Percentiles rank a stretch among this genome's conserved stretches.
Conservation (phyloP, 2,888 invertebrate genomes). For the Lapara coniferarum region DNA sequence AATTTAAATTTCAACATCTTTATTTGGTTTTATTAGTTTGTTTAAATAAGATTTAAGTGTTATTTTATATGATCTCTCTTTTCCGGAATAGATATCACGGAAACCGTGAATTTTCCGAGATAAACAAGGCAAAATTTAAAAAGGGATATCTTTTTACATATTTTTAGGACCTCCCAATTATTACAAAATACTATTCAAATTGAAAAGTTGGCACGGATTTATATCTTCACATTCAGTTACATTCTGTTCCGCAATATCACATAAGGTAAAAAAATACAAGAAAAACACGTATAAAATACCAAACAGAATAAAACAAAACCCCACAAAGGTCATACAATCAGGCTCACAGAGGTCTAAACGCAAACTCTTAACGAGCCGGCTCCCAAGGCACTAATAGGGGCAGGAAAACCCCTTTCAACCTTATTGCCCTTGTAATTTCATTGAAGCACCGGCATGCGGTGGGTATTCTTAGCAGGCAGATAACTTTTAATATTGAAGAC, state of each 20-base stretch:
- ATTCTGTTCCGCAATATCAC: not conserved
- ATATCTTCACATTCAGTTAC: too few species aligned
- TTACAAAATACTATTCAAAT: too few species aligned
- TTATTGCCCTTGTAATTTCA: slow-evolving; percentile 16
- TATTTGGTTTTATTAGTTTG: too few species aligned
- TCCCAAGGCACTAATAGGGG: slow-evolving; percentile 24
- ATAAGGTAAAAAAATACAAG: not conserved
- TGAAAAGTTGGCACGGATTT: too few species aligned
- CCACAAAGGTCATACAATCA: not conserved
- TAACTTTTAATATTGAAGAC: not conserved
- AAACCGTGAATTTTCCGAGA: too few species aligned
- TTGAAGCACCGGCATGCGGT: slow-evolving; percentile 1
- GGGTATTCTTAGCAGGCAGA: not conserved
- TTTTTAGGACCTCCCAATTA: too few species aligned
- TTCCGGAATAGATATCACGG: too few species aligned
- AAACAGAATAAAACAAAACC: not conserved
- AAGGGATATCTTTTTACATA: too few species aligned
- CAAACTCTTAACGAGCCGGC: slow-evolving; percentile 9
- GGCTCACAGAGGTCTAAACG: not conserved
- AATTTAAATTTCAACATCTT: too few species aligned
- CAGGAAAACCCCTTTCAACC: slow-evolving; percentile 9
- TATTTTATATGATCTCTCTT: too few species aligned
- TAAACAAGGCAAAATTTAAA: too few species aligned
- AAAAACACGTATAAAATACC: not conserved
- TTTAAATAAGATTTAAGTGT: too few species aligned